Evolutionary conservation across 2,113 vertebrate genomes (phyloP), one percentile per base, ranked within the genome.

Genomic region (Hippocampus guttulatus): DNA sequence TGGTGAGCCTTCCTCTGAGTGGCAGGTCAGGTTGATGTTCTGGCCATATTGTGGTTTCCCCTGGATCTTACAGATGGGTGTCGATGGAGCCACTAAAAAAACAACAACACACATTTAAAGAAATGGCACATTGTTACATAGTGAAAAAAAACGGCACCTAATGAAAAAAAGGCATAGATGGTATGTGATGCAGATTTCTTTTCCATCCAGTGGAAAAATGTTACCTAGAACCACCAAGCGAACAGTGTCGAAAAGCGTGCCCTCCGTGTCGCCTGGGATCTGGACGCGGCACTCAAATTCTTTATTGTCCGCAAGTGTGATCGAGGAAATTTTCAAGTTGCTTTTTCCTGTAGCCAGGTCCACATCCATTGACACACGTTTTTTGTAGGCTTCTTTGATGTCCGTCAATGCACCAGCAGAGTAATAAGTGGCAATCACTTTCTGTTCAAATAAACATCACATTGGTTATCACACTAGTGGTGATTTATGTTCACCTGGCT

Each of bases 1-100:
- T 0, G 96, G 96, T 7, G 93, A 96, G 30, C 95, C 97, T 75
- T 96, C 94, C 0, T 69, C 74, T 0, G 96, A 99, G 1, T 0
- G 0, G n/a, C 96, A 98, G 7, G 91, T 96, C 71, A 98, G 83
- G 51, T 87, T 91, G 82, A 99, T 93, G 81, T 94, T 71, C 49
- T 93, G 87, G 38, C 92, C 94, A 0, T 93, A 94, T 75, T 94
- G 83, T 0, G 91, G 3, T 14, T 80, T 92, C 5, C 96, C 96
- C 27, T 89, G 0, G 14, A 95, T 78, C 0, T 65, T 20, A 64
- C 96, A 98, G 21, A 86, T 80, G 0, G 96, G 96, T 0, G 21
- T 75, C 7, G 97, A 94, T n/a, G 96, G 97, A 62, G 91, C 75
- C 74, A 96, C 96, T 98, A 83, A 4, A 30, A 67, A 27, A 8